These are phyloP conservation scores for Griposia aprilina DNA, from an alignment of 2,888 invertebrate species.

Conservation along the genomic window DNA sequence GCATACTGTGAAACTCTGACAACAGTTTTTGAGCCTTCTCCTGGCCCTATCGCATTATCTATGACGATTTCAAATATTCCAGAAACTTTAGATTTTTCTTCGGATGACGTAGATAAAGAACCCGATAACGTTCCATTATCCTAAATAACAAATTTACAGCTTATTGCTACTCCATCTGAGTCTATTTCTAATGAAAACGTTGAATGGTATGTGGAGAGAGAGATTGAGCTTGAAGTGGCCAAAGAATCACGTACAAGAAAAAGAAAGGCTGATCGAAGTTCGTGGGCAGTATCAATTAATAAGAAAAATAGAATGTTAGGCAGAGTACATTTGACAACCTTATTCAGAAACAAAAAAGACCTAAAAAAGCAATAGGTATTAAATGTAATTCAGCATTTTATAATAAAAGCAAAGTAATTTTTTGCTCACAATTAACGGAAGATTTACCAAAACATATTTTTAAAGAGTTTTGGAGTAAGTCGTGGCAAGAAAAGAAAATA, in stretches of 20 bases:
- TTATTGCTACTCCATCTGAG: conserved; percentile 32
- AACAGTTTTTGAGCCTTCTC: conserved; percentile 20
- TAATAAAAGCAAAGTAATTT: conserved; percentile 13
- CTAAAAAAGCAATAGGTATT: conserved; percentile 15
- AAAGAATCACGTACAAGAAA: conserved; percentile 8
- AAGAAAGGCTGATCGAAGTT: conserved; percentile 18
- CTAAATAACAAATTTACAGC: conserved; percentile 24
- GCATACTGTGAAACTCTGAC: conserved; percentile 41
- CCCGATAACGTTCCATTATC: conserved; percentile 27
- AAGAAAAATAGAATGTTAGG: conserved; percentile 24
- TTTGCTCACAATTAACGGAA: conserved; percentile 20
- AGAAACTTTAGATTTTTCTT: conserved; percentile 21
- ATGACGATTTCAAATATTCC: conserved; percentile 8
- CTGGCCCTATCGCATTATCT: conserved; percentile 15
- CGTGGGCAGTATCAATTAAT: conserved; percentile 7
- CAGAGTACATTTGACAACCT: conserved; percentile 6
- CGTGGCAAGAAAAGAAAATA: conserved; percentile 27
- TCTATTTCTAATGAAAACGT: conserved; percentile 14
- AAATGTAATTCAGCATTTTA: conserved; percentile 17
- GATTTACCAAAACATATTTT: conserved; percentile 41
- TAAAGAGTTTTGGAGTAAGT: conserved; percentile 45
- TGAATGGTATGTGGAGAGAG: conserved; percentile 16
- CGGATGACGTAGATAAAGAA: conserved; percentile 19
- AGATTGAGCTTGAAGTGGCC: conserved; percentile 10
- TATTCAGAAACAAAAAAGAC: background rate